phyloP scores from a whole-genome alignment of 2,888 invertebrate species.

The Axea sp. region DNA sequence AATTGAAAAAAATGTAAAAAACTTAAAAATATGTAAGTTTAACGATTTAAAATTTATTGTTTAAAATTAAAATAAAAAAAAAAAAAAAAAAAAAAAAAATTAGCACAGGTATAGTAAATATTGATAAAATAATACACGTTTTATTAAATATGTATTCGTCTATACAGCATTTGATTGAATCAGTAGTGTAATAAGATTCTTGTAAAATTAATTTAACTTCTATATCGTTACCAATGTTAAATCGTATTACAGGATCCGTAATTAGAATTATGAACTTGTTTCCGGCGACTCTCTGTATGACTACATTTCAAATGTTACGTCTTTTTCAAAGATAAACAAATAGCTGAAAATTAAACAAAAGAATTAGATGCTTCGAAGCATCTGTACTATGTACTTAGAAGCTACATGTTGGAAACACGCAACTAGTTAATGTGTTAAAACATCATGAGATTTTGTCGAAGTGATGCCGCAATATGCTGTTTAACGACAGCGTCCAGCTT shows the following conservation, averaged over 20 bases:
- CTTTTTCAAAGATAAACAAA: background rate
- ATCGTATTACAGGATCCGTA: conserved; percentile 14
- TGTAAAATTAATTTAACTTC: conserved; percentile 5
- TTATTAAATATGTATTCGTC: too few relatives aligned
- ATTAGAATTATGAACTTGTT: conserved; percentile 26
- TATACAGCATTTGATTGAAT: conserved; percentile 43
- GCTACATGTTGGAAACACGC: conserved; percentile 2
- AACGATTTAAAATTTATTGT: too few relatives aligned
- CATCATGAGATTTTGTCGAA: conserved; percentile 50
- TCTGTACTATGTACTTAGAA: too few relatives aligned
- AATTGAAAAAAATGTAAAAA: background rate
- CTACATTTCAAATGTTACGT: background rate
- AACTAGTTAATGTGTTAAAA: conserved; percentile 53
- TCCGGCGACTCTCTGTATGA: conserved; percentile 6
- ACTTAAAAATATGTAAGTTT: background rate
- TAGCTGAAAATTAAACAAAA: background rate
- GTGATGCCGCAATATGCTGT: conserved; percentile 53
- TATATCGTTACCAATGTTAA: conserved; percentile 2
- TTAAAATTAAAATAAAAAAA: too few relatives aligned
- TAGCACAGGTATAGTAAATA: too few relatives aligned
- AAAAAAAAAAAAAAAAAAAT: too few relatives aligned
- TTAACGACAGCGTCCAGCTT: conserved; percentile 60
- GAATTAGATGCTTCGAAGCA: background rate
- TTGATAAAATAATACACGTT: too few relatives aligned
- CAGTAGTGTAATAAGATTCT: conserved; percentile 15